Base-by-base conservation (phyloP, 2,113 vertebrate genomes). In the Petromus typicus region DNA sequence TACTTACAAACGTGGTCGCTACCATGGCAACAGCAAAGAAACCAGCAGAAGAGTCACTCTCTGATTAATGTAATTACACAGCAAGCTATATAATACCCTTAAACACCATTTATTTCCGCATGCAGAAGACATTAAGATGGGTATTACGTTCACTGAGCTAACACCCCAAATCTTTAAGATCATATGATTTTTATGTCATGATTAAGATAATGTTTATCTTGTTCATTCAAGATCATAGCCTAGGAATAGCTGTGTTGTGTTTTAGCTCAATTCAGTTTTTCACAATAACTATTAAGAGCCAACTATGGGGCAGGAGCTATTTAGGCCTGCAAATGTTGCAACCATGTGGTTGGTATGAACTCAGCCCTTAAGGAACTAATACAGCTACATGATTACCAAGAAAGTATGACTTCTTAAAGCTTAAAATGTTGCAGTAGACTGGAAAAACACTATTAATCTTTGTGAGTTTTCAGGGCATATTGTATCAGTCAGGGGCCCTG, bases 51-150 rank as follows among this genome's bases (percentile, higher is more conserved):
- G 95, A 97, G 96, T 97, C 97, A 98, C 96, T 89, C 96, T 95
- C 97, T 98, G 98, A 98, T 98, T 98, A 98, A 98, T 98, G 97
- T 98, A 98, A 99, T 98, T 98, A 98, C 91, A 98, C 66, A 98
- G 97, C 93, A 91, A 98, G 97, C 89, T 98, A 85, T 98, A 97
- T 97, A 98, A 98, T 97, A 95, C 95, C 87, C 96, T 98, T 98
- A 98, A 98, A 98, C 81, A 98, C 96, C 95, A 96, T 97, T 98
- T 98, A 98, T 97, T 98, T 98, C 95, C 98, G 83, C 94, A 96
- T 96, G 97, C 97, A 97, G 97, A 95, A 97, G 93, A 95, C 82
- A 98, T 95, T 96, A 97, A 96, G 98, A 98, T 92, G 91, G 63
- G 71, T 97, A 98, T 98, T 97, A 93, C 83, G 92, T 98, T 97